Base-by-base conservation (phyloP, 2,797 vertebrate genomes). In the Rhinella marina region DNA sequence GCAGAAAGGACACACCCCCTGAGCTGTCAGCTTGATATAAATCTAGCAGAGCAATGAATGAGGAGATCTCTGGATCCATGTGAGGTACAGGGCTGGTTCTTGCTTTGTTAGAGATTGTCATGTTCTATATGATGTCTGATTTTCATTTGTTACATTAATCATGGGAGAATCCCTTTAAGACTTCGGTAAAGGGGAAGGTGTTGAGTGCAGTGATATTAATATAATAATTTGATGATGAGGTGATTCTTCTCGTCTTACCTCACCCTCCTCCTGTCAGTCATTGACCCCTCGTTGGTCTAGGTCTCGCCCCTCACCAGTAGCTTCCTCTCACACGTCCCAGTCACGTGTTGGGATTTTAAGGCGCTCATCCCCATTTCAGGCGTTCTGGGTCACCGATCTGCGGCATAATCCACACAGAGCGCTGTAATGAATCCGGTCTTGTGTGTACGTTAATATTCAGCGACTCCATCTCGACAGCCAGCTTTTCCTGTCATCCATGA, bases 401-500 rank as follows among this genome's bases (percentile, higher is more conserved):
- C 41, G 19, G 27, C 56, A n/a, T 59, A 84, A 84, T 57, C 52
- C 66, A 14, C 32, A 66, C 16, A 29, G 52, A 4, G 19, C 10
- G 52, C 11, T 23, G n/a, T 32, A 32, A 54, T 32, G 13, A n/a
- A 14, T 3, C 12, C 13, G 68, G n/a, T 25, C 32, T 54, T 41
- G 79, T 57, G 19, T 17, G 21, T 48, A 8, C 23, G 73, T 84
- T 57, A 73, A 84, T 84, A 84, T 84, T 54, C 82, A 84, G 82
- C 19, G 19, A 14, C 25, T 56, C 27, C 6, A 19, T 83, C 54
- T 72, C 29, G 19, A n/a, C 50, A 16, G 56, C 23, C 32, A n/a
- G 54, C 82, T 84, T 59, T 50, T 29, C 54, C 82, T 76, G 56
- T 84, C 56, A 57, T 41, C 82, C 70, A 62, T 84, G 68, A 76